Conservation (phyloP, 2,888 invertebrate species). For the Rhingia campestris region DNA sequence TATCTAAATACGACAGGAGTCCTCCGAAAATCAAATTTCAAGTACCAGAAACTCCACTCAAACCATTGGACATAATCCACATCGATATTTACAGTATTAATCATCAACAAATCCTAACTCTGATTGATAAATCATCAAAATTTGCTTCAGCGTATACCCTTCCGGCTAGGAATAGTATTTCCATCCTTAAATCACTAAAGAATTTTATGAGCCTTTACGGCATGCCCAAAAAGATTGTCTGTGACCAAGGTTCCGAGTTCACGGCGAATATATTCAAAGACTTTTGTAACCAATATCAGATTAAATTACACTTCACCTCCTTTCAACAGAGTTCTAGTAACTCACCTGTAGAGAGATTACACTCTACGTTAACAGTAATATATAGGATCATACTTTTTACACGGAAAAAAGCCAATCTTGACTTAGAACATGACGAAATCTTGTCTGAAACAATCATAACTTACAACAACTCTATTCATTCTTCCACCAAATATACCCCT, state of each 20-base stretch:
- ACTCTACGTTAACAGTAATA: too few relatives aligned
- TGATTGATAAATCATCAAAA: conserved; percentile 31
- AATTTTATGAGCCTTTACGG: conserved; percentile 49
- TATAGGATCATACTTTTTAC: too few relatives aligned
- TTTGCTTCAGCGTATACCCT: conserved; percentile 22
- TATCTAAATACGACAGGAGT: conserved; percentile 19
- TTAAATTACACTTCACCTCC: conserved; percentile 35
- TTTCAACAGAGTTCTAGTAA: conserved; percentile 50
- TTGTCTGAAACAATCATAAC: too few relatives aligned
- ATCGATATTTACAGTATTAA: conserved; percentile 35
- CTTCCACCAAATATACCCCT: conserved; percentile 40
- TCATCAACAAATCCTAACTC: conserved; percentile 25
- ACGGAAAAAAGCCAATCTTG: too few relatives aligned
- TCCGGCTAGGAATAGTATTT: conserved; percentile 30
- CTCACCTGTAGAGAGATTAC: too few relatives aligned
- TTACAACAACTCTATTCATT: too few relatives aligned
- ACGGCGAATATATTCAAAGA: conserved; percentile 53
- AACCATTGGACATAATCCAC: conserved; percentile 30
- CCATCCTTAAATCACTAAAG: conserved; percentile 30
- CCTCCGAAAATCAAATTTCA: conserved; percentile 13
- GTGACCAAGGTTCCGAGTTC: conserved; percentile 44
- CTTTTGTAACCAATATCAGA: conserved; percentile 32
- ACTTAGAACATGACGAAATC: too few relatives aligned
- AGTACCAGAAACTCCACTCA: conserved; percentile 17
- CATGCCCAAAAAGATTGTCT: conserved; percentile 38